Evolutionary conservation across 1,140 invertebrate genomes (phyloP), one percentile per base, ranked within the genome.

Genomic region (Sarcophaga bullata): DNA sequence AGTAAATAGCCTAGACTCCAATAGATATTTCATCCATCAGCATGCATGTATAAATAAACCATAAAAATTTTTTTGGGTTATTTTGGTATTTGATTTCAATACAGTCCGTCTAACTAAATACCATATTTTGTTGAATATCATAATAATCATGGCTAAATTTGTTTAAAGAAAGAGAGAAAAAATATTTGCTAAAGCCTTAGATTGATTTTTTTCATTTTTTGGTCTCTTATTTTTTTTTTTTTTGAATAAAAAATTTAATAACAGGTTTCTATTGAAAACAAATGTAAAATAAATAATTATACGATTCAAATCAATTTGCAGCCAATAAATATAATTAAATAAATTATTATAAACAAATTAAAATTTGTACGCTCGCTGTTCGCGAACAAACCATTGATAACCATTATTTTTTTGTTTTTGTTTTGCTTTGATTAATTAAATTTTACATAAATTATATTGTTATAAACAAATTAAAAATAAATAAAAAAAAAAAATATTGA

Each of bases 81-180:
- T 68, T 68, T 68, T 68, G n/a, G n/a, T 17, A 19, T 68, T n/a
- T 68, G 5, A 19, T n/a, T 68, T 58, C 15, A 15, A 58, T 15
- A 58, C n/a, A 58, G 13, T 68, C 19, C 19, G 62, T 68, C 62
- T 68, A 68, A 17, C 17, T 19, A 68, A 37, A 37, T 37, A 37
- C 25, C 25, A 68, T 68, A 68, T 68, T 68, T n/a, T 68, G n/a
- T 5, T 68, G 9, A 68, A 25, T 25, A 19, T n/a, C n/a, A n/a
- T 68, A 25, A 68, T 68, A 25, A 68, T 68, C 62, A 68, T 68
- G 62, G 62, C 62, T 68, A 68, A 68, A 68, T 68, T 68, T 68
- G 62, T n/a, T 19, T 37, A 37, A 37, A 37, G 25, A 37, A 37
- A 37, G 4, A 68, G 19, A 19, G 19, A 25, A 19, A 68, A 68